Conservation (phyloP, 2,113 vertebrate species). For the Syrmaticus mikado region DNA sequence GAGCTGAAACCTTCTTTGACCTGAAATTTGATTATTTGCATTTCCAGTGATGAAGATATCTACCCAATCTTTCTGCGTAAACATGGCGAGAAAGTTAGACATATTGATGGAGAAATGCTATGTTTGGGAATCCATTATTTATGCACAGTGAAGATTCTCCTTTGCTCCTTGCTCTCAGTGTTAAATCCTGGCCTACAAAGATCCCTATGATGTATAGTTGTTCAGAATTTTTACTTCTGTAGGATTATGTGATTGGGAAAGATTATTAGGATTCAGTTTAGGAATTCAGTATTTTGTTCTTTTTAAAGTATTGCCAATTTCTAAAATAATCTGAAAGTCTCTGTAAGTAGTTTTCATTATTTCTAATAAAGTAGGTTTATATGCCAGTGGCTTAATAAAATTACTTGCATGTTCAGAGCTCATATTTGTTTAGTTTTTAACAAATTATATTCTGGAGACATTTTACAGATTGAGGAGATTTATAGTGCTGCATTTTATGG, state of each 20-base stretch:
- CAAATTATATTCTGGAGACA: background rate
- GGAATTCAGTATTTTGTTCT: background rate
- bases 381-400: background rate
- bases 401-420: background rate
- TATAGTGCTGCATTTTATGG: slow-evolving; percentile 41
- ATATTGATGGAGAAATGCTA: background rate
- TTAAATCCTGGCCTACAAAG: background rate
- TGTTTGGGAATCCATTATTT: background rate
- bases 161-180: background rate
- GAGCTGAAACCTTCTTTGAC: background rate
- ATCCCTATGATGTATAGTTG: background rate
- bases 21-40: background rate
- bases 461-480: slow-evolving; percentile 37
- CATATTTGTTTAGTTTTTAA: slow-evolving; percentile 30
- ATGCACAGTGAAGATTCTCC: background rate
- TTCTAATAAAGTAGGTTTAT: background rate
- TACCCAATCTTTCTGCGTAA: background rate
- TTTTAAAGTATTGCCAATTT: background rate
- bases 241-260: background rate
- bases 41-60: background rate
- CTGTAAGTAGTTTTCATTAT: background rate
- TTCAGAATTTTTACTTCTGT: background rate
- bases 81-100: background rate
- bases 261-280: background rate
- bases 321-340: background rate